Evolutionary conservation across 1,140 invertebrate genomes (phyloP), one percentile per base, ranked within the genome.

Genomic region (Bombus pyrosoma): DNA sequence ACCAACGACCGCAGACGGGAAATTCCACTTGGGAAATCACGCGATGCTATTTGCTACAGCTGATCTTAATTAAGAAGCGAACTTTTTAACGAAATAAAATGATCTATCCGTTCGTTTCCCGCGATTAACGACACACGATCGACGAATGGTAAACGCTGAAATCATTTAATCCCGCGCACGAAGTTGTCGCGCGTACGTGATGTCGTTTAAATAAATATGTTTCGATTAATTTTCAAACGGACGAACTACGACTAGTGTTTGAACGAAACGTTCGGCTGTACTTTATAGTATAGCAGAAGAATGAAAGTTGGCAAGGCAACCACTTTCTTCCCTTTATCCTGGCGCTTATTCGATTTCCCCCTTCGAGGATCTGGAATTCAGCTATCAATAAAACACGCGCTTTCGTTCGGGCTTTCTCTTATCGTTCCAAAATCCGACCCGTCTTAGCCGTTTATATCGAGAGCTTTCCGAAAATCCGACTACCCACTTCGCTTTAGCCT

Each of bases 1-100:
- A 18, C 66, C 32, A 39, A 69, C 47, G 32, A 53, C 75, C 34
- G 43, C 79, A 66, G 75, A 83, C 88, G 76, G 25, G 83, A 86
- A 83, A 77, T 84, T 86, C 75, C 78, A 87, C 84, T 73, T 85
- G 82, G 88, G 90, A 87, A 90, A 92, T 92, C 87, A 84, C 77
- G 77, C 89, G 87, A 85, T 66, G 76, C 81, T 73, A 57, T 62
- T 62, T 53, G 59, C 32, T 47, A 32, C 78, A 39, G 74, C 81
- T 66, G 73, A 87, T 83, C 85, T 87, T 88, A 90, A 92, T 92
- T 87, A 91, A 90, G 66, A 76, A 64, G 28, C 47, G 71, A 34
- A 89, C 83, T 85, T 87, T 86, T 92, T 91, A 87, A 92, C 87
- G 78, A 91, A 91, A 89, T 34, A 77, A 80, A 86, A 86, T 37